Evolutionary conservation across 2,888 invertebrate genomes (phyloP), one percentile per base, ranked within the genome.

Genomic region (Sceliomorpha sp.): DNA sequence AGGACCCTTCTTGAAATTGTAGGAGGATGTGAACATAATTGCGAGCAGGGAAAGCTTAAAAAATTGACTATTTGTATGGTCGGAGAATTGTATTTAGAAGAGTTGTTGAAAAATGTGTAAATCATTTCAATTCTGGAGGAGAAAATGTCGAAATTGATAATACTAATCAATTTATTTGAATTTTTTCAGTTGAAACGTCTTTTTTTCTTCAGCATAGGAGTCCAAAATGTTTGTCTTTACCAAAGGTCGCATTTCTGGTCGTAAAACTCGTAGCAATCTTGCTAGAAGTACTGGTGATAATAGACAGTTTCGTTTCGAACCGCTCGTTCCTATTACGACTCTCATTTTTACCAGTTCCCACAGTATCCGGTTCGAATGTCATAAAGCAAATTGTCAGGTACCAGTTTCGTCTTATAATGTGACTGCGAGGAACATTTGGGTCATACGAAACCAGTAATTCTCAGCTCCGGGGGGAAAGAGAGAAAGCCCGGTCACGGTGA

Each of bases 351-450:
- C 20, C 24, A n/a, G 68, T 77, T 74, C 76, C 72, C 76, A 75
- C 75, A 73, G 74, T 69, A 72, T 71, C 73, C 76, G 74, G 75
- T 72, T 75, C 71, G 75, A 73, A 72, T 78, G 76, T 73, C 74
- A 70, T 64, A 73, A 71, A 70, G 36, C 67, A 77, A 77, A 79
- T 79, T 78, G 71, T 58, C 56, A 72, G 73, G 71, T 77, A 75
- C 74, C 73, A 70, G 74, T 71, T 72, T 50, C 26, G 40, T 58
- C 66, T 67, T 56, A 51, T 56, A 48, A 63, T 70, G 56, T 31
- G 58, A 70, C 66, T 71, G 70, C 51, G 39, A 71, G 62, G 44
- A 60, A 58, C 51, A 69, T 70, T 70, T 70, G 39, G 63, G 39
- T 64, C 64, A 53, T 63, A 60, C 59, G 20, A 59, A 60, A 64